phyloP scores from a whole-genome alignment of 2,888 invertebrate species.

The Sphinx pinastri region DNA sequence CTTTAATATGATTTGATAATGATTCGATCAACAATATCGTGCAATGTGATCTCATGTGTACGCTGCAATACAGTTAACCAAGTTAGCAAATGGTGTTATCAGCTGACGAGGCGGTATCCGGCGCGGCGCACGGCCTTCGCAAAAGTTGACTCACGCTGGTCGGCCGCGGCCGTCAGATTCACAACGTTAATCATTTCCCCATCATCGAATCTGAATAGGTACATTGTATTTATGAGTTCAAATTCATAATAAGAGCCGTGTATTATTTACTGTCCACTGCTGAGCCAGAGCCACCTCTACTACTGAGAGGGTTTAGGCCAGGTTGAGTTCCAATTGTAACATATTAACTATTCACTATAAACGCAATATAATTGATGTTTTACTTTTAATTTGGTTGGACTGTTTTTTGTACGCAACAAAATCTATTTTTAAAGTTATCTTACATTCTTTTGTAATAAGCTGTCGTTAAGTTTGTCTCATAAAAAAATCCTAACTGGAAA shows the following conservation, averaged over 20 bases:
- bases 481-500: no score
- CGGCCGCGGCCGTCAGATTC: conserved; percentile 54
- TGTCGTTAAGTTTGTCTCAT: no score
- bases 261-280: not conserved
- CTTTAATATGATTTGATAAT: not conserved
- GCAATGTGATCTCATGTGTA: conserved; percentile 28
- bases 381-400: no score
- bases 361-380: no score
- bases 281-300: not conserved
- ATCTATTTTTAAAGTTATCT: no score
- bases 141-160: conserved; percentile 59
- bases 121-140: conserved; percentile 63
- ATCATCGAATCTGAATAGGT: conserved; percentile 6
- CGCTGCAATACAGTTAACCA: conserved; percentile 40
- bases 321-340: no score
- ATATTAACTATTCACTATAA: no score
- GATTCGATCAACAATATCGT: not conserved
- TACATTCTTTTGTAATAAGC: no score
- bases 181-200: conserved; percentile 55
- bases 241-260: not conserved
- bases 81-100: conserved; percentile 56
- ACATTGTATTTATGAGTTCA: not conserved
- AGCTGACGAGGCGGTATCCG: conserved; percentile 62
- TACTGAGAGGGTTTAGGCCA: no score
- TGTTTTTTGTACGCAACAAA: no score